A percentile compares a stretch with the other conserved stretches of the same genome.
phyloP scores from a whole-genome alignment of 2,113 vertebrate species.

The Gobiocypris rarus region DNA sequence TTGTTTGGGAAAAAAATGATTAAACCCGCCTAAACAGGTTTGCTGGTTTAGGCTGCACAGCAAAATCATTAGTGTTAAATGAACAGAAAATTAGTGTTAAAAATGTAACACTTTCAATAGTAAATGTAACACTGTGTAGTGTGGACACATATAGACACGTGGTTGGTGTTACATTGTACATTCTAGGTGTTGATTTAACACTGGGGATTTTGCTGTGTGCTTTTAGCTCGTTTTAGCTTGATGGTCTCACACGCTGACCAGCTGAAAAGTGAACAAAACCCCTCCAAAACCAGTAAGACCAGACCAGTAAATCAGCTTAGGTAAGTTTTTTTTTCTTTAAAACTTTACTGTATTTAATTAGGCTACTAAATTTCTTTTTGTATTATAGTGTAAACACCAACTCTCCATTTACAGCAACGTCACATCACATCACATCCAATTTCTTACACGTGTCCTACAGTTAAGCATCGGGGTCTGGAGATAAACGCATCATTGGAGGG shows the following conservation, averaged over 20 bases:
- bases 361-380: too few species aligned
- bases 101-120: too few species aligned
- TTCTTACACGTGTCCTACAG: conserved; percentile 59
- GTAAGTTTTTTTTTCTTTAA: too few species aligned
- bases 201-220: too few species aligned
- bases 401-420: conserved; percentile 40
- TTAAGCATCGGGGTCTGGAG: conserved; percentile 52
- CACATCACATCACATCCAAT: conserved; percentile 49
- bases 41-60: not conserved
- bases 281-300: not conserved
- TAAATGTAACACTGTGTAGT: too few species aligned
- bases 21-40: not conserved
- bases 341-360: too few species aligned
- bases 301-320: not conserved
- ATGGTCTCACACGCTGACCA: not conserved
- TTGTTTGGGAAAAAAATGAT: not conserved
- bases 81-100: too few species aligned
- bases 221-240: not conserved
- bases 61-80: too few species aligned
- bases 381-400: too few species aligned
- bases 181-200: too few species aligned
- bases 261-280: not conserved
- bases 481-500: conserved; percentile 65
- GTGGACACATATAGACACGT: too few species aligned
- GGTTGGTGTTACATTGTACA: too few species aligned